These are phyloP conservation scores for Spea bombifrons DNA, from an alignment of 2,113 vertebrate genomes.

Conservation along the genomic window DNA sequence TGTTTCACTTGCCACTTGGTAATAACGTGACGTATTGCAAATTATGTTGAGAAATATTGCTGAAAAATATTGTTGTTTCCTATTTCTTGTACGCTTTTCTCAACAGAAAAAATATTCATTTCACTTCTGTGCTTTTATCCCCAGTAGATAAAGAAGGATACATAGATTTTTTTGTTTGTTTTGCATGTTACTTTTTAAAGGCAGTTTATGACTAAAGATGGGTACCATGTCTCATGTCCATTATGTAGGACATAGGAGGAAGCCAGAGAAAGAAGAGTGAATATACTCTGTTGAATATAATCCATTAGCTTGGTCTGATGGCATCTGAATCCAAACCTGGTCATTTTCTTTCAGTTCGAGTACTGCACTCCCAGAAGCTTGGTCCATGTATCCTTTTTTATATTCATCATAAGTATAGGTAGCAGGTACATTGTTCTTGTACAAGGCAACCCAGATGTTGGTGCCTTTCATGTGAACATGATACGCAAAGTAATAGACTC, in stretches of 20 bases:
- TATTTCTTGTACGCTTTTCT: constrained; percentile 48
- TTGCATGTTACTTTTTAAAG: constrained; percentile 46
- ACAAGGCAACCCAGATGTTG: constrained; percentile 95
- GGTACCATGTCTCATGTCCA: constrained; percentile 54
- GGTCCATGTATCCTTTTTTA: constrained; percentile 99
- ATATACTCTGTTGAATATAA: constrained; percentile 97
- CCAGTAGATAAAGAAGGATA: constrained; percentile 61
- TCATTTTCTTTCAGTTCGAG: constrained; percentile 94
- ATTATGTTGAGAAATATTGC: constrained; percentile 32
- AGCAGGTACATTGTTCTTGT: constrained; percentile 98
- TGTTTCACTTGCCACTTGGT: constrained; percentile 50
- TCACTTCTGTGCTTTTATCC: constrained; percentile 52
- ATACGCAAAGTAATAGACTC: constrained; percentile 97
- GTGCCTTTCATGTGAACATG: constrained; percentile 98
- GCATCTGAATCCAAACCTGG: constrained; percentile 98
- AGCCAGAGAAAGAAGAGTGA: constrained; percentile 97
- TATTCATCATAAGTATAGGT: constrained; percentile 98
- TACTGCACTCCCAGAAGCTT: constrained; percentile 95
- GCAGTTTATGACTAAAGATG: constrained; percentile 63
- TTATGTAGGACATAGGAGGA: constrained; percentile 97
- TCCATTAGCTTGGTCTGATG: constrained; percentile 96
- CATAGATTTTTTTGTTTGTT: constrained; percentile 53
- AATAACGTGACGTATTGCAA: constrained; percentile 29
- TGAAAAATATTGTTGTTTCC: constrained; percentile 27
- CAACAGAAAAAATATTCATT: constrained; percentile 51